These are phyloP conservation scores for Antrozous pallidus DNA, from an alignment of 2,797 vertebrate species.

Conservation along the genomic window DNA sequence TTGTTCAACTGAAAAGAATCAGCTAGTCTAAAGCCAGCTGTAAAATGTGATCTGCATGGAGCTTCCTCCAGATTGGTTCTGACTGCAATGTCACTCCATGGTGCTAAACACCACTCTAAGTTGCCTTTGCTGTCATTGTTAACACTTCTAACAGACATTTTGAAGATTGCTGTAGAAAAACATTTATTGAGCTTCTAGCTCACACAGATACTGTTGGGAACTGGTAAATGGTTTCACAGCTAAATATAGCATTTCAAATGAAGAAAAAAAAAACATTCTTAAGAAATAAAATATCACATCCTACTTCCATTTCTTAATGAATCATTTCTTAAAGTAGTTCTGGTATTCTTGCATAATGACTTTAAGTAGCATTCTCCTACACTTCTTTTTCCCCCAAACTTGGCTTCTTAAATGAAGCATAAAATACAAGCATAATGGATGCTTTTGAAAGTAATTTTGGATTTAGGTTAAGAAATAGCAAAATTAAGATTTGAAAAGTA, in stretches of 20 bases:
- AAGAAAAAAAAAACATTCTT: background rate
- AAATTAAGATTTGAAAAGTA: conserved; percentile 63
- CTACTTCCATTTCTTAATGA: background rate
- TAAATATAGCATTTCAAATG: conserved; percentile 41
- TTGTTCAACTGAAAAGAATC: background rate
- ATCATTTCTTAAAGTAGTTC: background rate
- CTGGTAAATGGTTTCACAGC: conserved; percentile 23
- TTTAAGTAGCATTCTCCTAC: conserved; percentile 36
- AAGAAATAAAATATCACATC: conserved; percentile 28
- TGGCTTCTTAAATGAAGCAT: conserved; percentile 39
- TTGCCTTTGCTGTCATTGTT: conserved; percentile 13
- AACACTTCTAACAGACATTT: conserved; percentile 1
- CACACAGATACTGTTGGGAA: background rate
- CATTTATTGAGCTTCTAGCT: conserved; percentile 32
- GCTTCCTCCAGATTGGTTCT: background rate
- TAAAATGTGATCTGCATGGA: background rate
- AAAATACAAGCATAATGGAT: background rate
- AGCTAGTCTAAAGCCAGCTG: background rate
- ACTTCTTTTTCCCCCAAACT: background rate
- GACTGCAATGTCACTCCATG: background rate
- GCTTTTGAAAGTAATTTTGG: conserved; percentile 58
- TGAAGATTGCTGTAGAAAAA: conserved; percentile 29
- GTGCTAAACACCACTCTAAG: background rate
- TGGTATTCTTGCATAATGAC: background rate
- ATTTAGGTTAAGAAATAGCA: conserved; percentile 55